Conservation (phyloP, 2,888 invertebrate genomes). For the Noctua pronuba region DNA sequence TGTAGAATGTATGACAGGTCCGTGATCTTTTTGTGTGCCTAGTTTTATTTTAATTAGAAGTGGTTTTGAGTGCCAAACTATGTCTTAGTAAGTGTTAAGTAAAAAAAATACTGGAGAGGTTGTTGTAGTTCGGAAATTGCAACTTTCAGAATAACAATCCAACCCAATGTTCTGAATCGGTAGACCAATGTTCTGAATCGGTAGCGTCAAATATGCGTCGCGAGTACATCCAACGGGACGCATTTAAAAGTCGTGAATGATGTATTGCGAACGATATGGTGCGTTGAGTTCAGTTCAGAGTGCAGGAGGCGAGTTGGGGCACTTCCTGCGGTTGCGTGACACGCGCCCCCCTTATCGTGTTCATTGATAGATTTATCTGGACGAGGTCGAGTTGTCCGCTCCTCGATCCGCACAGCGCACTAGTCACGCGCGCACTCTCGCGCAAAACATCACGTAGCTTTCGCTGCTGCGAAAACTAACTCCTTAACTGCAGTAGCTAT, state of each 20-base stretch:
- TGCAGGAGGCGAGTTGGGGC: constrained; percentile 80
- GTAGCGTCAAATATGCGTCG: constrained; percentile 5
- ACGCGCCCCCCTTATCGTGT: constrained; percentile 87
- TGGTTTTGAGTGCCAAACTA: not conserved
- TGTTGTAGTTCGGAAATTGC: not conserved
- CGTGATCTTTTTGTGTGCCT: not conserved
- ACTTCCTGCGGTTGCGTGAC: constrained; percentile 86
- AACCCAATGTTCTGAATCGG: not conserved
- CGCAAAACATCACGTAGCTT: constrained; percentile 58
- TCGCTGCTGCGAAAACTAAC: constrained; percentile 25
- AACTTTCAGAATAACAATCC: not conserved
- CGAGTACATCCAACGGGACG: constrained; percentile 48
- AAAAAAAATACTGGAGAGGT: not conserved
- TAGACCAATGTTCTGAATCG: not conserved
- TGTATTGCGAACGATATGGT: constrained; percentile 73
- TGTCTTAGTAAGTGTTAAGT: not conserved
- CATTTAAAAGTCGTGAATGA: constrained; percentile 67
- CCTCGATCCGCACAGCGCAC: constrained; percentile 65
- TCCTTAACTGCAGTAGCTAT: not conserved
- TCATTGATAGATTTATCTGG: constrained; percentile 90
- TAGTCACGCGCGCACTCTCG: constrained; percentile 72
- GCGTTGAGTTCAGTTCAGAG: constrained; percentile 76
- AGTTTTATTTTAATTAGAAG: not conserved
- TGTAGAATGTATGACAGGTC: not conserved
- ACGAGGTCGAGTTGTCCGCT: constrained; percentile 83